Evolutionary conservation across 2,797 vertebrate species (phyloP).

Genomic region (Pyrrhura leucotis): DNA sequence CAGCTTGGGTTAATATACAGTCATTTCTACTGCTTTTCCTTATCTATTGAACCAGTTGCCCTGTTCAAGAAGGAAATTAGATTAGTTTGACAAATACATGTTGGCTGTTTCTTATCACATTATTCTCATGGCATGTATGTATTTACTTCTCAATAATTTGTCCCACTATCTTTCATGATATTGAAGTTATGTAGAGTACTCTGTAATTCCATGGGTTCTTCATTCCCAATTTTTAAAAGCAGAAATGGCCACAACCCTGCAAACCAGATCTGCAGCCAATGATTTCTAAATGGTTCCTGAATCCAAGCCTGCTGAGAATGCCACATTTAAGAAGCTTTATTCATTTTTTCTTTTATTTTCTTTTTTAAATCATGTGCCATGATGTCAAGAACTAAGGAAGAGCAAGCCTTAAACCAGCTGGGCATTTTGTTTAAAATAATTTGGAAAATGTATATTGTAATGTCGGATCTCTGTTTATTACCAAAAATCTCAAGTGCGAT

Average conservation of each 20-base stretch:
- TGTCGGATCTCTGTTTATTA: background rate
- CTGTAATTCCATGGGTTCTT: background rate
- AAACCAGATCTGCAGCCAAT: background rate
- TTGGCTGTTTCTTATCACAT: background rate
- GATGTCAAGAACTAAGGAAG: background rate
- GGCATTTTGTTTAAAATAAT: background rate
- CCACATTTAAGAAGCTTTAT: background rate
- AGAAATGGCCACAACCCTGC: background rate
- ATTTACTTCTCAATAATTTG: background rate
- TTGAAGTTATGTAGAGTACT: background rate
- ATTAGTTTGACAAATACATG: background rate
- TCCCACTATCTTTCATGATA: background rate
- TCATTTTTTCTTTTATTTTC: background rate
- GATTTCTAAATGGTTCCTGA: background rate
- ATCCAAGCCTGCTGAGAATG: background rate
- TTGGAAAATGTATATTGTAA: background rate
- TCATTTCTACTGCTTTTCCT: background rate
- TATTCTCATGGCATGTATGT: background rate
- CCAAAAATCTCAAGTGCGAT: background rate
- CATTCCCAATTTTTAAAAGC: background rate
- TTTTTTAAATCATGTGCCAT: background rate
- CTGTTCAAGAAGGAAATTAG: background rate
- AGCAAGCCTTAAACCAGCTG: background rate
- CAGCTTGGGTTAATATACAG: background rate
- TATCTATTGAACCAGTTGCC: background rate